Base-by-base conservation (phyloP, 2,797 vertebrate genomes). In the Siniperca obscura region DNA sequence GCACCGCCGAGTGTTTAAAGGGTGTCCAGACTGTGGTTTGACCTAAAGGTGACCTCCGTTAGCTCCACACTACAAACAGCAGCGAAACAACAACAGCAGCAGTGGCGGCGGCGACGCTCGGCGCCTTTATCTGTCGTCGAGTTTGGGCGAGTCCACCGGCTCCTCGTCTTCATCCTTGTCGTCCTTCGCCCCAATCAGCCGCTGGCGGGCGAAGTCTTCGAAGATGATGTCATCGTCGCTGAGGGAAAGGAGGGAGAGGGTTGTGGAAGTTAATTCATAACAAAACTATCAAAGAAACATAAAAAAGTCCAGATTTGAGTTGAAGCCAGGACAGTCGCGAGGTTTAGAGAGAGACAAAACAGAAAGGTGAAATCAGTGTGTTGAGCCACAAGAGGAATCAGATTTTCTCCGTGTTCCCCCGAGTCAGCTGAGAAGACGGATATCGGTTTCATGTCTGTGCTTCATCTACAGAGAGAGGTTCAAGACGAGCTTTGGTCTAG, bases 161-260 rank as follows among this genome's bases (percentile, higher is more conserved):
- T 97, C 94, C 55, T 98, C 97, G 0, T 98, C 98, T 21, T 99
- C 97, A 0, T 98, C 89, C 61, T 90, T 84, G 27, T 91, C 97
- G 11, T 98, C 97, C 86, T 98, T 97, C 48, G 96, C 95, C 4
- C 96, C 97, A 10, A 97, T 97, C 90, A 99, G 96, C 78, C 98
- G 94, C 95, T 99, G 98, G 14, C 98, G 96, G 44, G 98, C 98
- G 9, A 99, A 99, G 93, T 99, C 98, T 89, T 99, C 98, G 0
- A 99, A 99, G 66, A 99, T 96, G 80, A 99, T 97, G 95, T 99
- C 98, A 3, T 99, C 98, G 1, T 99, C 98, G 1, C 98, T 98
- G 74, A 44, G 48, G 65, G 48, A 21, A 17, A 52, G 19, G 21
- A 59, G 11, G n/a, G 21, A 74, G 44, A 57, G 19, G 2, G n/a